Conservation (phyloP, 2,888 invertebrate genomes). For the Caenorhabditis sp. region DNA sequence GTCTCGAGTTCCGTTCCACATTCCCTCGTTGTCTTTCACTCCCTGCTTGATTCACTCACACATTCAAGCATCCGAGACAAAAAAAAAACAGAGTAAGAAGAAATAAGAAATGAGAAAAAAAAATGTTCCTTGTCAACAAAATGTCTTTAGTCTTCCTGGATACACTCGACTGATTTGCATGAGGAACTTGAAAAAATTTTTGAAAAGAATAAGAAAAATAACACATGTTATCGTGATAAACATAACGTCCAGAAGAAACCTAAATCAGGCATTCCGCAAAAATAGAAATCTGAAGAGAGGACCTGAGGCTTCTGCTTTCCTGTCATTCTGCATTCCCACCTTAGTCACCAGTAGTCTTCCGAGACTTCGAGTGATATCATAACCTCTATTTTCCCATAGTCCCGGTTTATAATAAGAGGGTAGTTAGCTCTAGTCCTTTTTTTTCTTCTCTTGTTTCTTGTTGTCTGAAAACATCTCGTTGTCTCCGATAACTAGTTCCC, state of each 20-base stretch:
- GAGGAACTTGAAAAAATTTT: slow-evolving; percentile 14
- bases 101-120: slow-evolving; percentile 12
- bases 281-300: not conserved
- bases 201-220: slow-evolving; percentile 17
- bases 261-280: not conserved
- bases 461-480: not conserved
- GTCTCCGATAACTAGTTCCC: slow-evolving; percentile 14
- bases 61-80: slow-evolving; percentile 15
- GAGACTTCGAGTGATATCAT: not conserved
- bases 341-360: no score
- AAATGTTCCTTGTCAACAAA: slow-evolving; percentile 31
- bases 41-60: slow-evolving; percentile 14
- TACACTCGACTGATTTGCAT: slow-evolving; percentile 43
- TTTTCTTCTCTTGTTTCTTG: not conserved
- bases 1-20: slow-evolving; percentile 15
- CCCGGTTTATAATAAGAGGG: slow-evolving; percentile 4
- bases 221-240: slow-evolving; percentile 6
- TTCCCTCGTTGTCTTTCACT: slow-evolving; percentile 18
- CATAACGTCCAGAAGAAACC: not conserved
- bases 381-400: slow-evolving; percentile 1
- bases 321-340: not conserved
- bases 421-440: not conserved
- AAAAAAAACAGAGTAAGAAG: slow-evolving; percentile 2
- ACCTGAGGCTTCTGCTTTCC: not conserved
- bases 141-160: slow-evolving; percentile 12